Evolutionary conservation across 2,888 invertebrate species (phyloP), one percentile per base, ranked within the genome.

Genomic region (Syritta pipiens): DNA sequence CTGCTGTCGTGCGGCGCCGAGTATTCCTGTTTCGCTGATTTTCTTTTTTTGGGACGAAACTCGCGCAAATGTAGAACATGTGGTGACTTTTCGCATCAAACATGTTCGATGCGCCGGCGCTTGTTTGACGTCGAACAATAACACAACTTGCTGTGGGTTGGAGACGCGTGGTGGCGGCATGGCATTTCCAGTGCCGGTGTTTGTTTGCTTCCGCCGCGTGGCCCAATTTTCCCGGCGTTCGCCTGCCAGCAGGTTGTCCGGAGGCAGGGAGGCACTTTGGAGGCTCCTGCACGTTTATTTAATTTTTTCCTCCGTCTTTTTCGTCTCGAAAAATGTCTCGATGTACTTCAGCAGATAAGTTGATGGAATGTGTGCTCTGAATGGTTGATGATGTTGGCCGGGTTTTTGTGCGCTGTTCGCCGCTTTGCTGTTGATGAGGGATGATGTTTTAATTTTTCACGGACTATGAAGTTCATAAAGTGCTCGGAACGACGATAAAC

Each of bases 51-150:
- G 46, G 51, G 28, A 71, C n/a, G n/a, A 76, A 77, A 77, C 53
- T 71, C 59, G 60, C 59, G 53, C 63, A 59, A 71, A 77, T 65
- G 37, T 51, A 30, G 57, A 76, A 76, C 69, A 12, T 57, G 46
- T 51, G 6, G 40, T 22, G 1, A 10, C 14, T 57, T 62, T 68
- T 68, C 7, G 1, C 9, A 9, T 69, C 51, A 5, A 40, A 53
- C 76, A 71, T 48, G 76, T 77, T 59, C 17, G 76, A 77, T 44
- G 69, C 57, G 62, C 37, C 57, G 76, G 71, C 76, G 76, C 71
- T 65, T 77, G 53, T 65, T 46, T 19, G 44, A 44, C 4, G 17
- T 51, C 62, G 19, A 69, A 76, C 69, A 57, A 67, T 30, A 76
- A 69, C 57, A 76, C 69, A 76, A 76, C 76, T 19, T 63, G 55